Percentiles rank a stretch among this genome's conserved stretches.
phyloP scores from a whole-genome alignment of 2,797 vertebrate species.

The Rhinoraja longicauda region DNA sequence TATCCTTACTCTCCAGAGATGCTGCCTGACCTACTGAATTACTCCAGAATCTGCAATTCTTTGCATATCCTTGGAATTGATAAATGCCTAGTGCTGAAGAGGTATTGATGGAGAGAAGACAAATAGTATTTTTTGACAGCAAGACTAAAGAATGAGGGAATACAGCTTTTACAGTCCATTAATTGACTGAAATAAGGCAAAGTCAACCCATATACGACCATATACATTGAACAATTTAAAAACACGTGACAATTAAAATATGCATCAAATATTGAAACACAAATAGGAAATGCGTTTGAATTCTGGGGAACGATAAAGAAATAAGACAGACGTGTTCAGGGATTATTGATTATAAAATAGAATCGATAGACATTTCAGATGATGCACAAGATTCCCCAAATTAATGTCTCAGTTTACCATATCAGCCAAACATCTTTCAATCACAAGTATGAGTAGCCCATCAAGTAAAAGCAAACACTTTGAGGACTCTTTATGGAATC shows the following conservation, averaged over 20 bases:
- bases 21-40: no score
- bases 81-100: neutral
- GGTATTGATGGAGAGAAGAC: neutral
- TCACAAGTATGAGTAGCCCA: neutral
- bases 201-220: neutral
- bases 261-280: no score
- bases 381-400: neutral
- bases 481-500: neutral
- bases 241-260: no score
- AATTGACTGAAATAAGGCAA: neutral
- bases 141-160: neutral
- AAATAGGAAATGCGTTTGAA: neutral
- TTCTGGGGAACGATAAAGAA: neutral
- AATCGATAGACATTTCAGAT: neutral
- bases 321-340: neutral
- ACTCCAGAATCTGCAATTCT: no score
- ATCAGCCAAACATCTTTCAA: slow-evolving; percentile 7
- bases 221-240: neutral
- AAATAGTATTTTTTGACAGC: neutral
- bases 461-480: neutral
- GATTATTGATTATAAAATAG: neutral
- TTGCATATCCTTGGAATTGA: neutral
- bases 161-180: neutral
- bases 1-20: no score
- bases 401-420: neutral